These are phyloP conservation scores for Lasius platythorax DNA, from an alignment of 2,888 invertebrate genomes.

Conservation along the genomic window DNA sequence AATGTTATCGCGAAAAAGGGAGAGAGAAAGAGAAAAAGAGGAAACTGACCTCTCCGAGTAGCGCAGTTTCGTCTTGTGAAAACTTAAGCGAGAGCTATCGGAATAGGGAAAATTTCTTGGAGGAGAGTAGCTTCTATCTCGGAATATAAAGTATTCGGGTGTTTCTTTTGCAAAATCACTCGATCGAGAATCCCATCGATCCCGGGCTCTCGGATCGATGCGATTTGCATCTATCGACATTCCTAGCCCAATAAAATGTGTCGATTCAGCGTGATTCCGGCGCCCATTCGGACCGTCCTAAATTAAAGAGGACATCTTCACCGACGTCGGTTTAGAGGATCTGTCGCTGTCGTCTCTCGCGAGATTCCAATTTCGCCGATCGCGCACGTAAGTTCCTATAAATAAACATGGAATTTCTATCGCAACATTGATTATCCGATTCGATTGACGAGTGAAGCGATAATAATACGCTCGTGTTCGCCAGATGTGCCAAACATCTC, in stretches of 20 bases:
- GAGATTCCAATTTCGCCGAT: conserved; percentile 16
- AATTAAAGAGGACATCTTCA: conserved; percentile 38
- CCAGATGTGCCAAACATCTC: background rate
- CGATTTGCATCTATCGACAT: conserved; percentile 70
- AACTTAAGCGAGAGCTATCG: conserved; percentile 48
- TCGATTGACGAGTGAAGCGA: conserved; percentile 6
- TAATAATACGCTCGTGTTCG: background rate
- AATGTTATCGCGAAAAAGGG: conserved; percentile 40
- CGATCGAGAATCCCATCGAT: conserved; percentile 36
- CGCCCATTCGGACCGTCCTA: conserved; percentile 42
- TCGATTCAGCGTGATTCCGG: conserved; percentile 56
- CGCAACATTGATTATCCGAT: conserved; percentile 15
- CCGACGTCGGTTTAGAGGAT: background rate
- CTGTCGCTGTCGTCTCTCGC: background rate
- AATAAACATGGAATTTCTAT: background rate
- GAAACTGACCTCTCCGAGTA: conserved; percentile 2
- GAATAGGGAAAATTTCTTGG: conserved; percentile 46
- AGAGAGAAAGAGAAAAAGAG: background rate
- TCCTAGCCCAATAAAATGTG: conserved; percentile 69
- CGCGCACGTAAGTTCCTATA: background rate
- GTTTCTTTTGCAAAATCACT: conserved; percentile 21
- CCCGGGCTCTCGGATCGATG: conserved; percentile 55
- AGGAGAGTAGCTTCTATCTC: conserved; percentile 10
- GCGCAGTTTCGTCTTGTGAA: conserved; percentile 30
- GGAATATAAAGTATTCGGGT: conserved; percentile 42